Conservation (phyloP, 2,113 vertebrate genomes). For the Neofelis nebulosa region DNA sequence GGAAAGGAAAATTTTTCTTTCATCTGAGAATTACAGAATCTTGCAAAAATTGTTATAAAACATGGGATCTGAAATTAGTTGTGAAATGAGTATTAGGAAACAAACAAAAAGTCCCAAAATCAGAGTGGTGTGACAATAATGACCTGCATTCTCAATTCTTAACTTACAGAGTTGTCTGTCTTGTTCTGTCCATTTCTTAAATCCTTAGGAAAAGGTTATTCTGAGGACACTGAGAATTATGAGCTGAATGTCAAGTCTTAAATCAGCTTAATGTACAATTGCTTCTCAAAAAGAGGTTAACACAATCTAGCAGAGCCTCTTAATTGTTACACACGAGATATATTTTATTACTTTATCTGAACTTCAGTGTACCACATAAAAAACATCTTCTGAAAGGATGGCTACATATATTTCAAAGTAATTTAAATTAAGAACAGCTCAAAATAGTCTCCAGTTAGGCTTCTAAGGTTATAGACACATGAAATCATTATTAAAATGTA, state of each 20-base stretch:
- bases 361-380: neutral
- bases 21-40: neutral
- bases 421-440: neutral
- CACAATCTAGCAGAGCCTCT: neutral
- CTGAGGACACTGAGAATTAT: neutral
- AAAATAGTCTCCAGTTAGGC: conserved; percentile 6
- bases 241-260: neutral
- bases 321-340: neutral
- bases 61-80: neutral
- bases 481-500: conserved; percentile 4
- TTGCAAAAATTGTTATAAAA: neutral
- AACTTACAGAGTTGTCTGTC: neutral
- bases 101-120: neutral
- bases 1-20: neutral
- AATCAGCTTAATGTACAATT: neutral
- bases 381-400: neutral
- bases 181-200: neutral
- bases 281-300: neutral
- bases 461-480: neutral
- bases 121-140: neutral
- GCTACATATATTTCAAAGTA: neutral
- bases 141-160: neutral
- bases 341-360: neutral
- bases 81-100: neutral
- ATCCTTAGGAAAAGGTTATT: neutral